Conservation (phyloP, 2,797 vertebrate species). For the Avahi laniger region DNA sequence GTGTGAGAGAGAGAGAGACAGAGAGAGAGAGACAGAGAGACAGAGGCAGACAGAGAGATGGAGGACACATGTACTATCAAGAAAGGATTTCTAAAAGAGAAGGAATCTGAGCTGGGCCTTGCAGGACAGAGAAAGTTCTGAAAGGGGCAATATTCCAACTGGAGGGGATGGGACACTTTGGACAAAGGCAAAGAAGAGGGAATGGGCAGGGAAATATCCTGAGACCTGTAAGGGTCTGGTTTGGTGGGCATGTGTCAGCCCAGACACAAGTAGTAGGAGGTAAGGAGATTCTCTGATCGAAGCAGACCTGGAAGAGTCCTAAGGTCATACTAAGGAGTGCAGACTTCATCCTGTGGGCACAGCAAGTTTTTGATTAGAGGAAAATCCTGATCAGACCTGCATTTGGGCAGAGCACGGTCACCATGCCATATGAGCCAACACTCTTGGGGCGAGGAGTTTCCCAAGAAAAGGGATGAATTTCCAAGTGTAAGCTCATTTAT, state of each 20-base stretch:
- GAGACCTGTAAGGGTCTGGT: neutral
- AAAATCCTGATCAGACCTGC: neutral
- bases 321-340: neutral
- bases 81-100: neutral
- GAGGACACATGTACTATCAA: no score
- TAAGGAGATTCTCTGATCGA: neutral
- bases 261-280: neutral
- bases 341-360: neutral
- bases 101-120: neutral
- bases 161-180: neutral
- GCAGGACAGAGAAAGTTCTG: neutral
- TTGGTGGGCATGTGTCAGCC: no score
- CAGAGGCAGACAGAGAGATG: fast-evolving
- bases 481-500: neutral
- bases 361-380: neutral
- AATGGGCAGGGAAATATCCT: neutral
- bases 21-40: no score
- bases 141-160: neutral
- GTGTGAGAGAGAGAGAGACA: no score
- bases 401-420: fast-evolving
- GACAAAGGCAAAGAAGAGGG: neutral
- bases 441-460: neutral
- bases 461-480: neutral
- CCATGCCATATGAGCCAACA: neutral
- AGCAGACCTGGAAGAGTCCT: fast-evolving